These are phyloP conservation scores for Trimorus sp. DNA, from an alignment of 2,888 invertebrate species.

Conservation along the genomic window DNA sequence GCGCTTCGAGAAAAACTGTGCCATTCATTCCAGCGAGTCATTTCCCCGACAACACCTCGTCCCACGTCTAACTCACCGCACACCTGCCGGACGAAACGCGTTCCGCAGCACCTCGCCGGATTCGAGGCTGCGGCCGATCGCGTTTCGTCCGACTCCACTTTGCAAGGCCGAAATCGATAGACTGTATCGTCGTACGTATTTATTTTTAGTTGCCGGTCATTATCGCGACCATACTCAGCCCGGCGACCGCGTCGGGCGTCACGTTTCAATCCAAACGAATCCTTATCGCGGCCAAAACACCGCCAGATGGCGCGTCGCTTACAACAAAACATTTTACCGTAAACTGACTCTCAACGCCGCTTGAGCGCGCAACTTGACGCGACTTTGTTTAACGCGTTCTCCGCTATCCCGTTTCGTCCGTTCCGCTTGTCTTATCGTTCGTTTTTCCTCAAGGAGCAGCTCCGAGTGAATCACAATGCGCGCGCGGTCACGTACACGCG, in stretches of 20 bases:
- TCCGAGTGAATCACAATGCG: constrained; percentile 63
- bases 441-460: constrained; percentile 51
- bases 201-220: constrained; percentile 44
- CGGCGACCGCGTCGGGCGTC: background rate
- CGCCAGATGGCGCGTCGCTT: constrained; percentile 22
- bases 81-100: constrained; percentile 27
- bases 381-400: constrained; percentile 35
- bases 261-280: constrained; percentile 26
- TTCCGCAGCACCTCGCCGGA: no score
- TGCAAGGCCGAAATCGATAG: constrained; percentile 32
- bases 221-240: constrained; percentile 32
- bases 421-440: constrained; percentile 18
- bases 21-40: constrained; percentile 43
- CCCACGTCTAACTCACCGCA: constrained; percentile 17
- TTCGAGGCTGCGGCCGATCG: background rate
- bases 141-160: constrained; percentile 31
- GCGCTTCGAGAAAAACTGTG: constrained; percentile 23
- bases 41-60: constrained; percentile 42
- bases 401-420: constrained; percentile 9
- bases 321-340: constrained; percentile 22
- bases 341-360: constrained; percentile 54
- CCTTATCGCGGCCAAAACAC: constrained; percentile 25
- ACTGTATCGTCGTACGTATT: constrained; percentile 51
- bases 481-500: constrained; percentile 51
- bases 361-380: constrained; percentile 51